Evolutionary conservation across 2,888 invertebrate genomes (phyloP).

Genomic region (Patella depressa): DNA sequence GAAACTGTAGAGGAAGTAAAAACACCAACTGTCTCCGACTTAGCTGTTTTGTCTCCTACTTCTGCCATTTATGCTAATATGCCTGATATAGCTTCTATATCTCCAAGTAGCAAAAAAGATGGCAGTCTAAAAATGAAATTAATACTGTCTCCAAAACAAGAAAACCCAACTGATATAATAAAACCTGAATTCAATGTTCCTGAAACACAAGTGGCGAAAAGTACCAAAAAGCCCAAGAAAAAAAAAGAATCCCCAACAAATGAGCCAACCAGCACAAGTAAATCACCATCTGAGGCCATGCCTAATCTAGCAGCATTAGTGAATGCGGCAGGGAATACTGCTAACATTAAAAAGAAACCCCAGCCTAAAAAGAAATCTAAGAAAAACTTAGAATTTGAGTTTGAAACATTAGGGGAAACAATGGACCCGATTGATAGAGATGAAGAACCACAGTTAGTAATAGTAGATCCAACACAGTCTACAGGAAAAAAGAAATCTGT

Average conservation of each 20-base stretch:
- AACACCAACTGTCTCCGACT: not conserved
- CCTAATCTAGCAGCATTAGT: constrained; percentile 39
- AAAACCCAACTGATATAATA: not conserved
- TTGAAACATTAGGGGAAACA: constrained; percentile 21
- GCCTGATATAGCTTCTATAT: not conserved
- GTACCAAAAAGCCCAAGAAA: constrained; percentile 80
- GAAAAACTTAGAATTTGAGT: constrained; percentile 17
- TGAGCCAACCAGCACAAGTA: not conserved
- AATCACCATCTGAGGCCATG: constrained; percentile 28
- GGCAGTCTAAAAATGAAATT: constrained; percentile 44
- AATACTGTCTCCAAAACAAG: constrained; percentile 37
- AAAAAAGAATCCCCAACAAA: constrained; percentile 74
- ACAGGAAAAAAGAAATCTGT: constrained; percentile 30
- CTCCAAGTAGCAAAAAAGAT: not conserved
- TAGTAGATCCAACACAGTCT: constrained; percentile 41
- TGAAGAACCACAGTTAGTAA: constrained; percentile 46
- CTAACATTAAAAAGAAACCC: constrained; percentile 4
- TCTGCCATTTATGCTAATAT: not conserved
- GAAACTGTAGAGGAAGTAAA: not conserved
- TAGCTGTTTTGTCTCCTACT: not conserved
- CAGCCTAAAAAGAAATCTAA: not conserved
- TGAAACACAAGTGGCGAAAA: constrained; percentile 25
- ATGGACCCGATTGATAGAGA: constrained; percentile 32
- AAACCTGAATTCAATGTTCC: constrained; percentile 6
- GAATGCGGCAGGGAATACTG: not conserved